Evolutionary conservation across 2,888 invertebrate genomes (phyloP), one percentile per base, ranked within the genome.

Genomic region (Pseudococcus viburni): DNA sequence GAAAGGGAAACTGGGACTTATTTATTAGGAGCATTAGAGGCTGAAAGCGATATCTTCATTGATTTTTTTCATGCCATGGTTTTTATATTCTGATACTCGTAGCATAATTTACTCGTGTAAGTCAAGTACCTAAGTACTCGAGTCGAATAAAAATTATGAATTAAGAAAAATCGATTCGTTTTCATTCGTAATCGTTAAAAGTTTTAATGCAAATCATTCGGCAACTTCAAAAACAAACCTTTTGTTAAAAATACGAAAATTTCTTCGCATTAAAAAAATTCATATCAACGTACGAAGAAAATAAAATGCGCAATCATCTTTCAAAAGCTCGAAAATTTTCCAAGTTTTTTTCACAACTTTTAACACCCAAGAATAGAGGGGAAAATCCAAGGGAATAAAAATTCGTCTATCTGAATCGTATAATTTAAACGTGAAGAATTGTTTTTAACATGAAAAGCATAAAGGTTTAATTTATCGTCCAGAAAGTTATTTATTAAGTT

Each of bases 401-500:
- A 73, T 73, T 73, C 15, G 64, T 73, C 4, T 73, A 73, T 73
- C 11, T 26, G 19, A 12, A 26, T 73, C 33, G 73, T 33, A n/a
- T n/a, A n/a, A n/a, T n/a, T n/a, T n/a, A n/a, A n/a, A n/a, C n/a
- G n/a, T 33, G 26, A 33, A 33, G 26, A 33, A 33, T 33, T 33
- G 26, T 33, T 33, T 33, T 33, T 33, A 39, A 42, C 33, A 42
- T n/a, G 77, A 77, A 26, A 68, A 77, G 39, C 39, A 26, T 77
- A 77, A 17, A 8, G 77, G 17, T 42, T 77, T 26, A 26, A 39
- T 77, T 77, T 39, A 77, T 77, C 3, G 42, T 9, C 39, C 12
- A 39, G 39, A 77, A 42, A 77, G 77, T 77, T 77, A 77, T 33
- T 77, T 77, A 77, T 33, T 77, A 77, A 77, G 39, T 77, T 77